phyloP scores from a whole-genome alignment of 30 jellyfish, hydroid and myxozoan genomes.

The Pelagia noctiluca region DNA sequence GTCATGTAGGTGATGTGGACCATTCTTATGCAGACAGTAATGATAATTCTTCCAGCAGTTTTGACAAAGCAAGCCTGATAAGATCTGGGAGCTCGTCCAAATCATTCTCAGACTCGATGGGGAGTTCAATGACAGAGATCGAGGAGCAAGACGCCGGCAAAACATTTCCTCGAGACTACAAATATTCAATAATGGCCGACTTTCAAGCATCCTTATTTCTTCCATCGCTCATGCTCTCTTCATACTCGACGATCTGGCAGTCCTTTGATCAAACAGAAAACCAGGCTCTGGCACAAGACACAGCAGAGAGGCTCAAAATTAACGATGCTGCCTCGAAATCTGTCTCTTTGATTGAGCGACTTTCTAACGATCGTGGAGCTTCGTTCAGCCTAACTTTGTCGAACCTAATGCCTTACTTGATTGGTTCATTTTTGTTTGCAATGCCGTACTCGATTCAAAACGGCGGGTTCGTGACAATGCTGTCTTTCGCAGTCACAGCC shows the following conservation, averaged over 20 bases:
- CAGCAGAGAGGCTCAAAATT: conserved; percentile 21
- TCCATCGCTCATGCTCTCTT: conserved; percentile 59
- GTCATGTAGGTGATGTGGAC: too few relatives aligned
- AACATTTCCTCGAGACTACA: too few relatives aligned
- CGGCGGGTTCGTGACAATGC: conserved; percentile 68
- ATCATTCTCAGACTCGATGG: too few relatives aligned
- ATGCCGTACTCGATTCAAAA: conserved; percentile 64
- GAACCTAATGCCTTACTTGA: conserved; percentile 63
- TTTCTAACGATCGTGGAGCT: conserved; percentile 85
- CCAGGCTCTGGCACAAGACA: conserved; percentile 32
- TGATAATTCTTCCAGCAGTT: too few relatives aligned
- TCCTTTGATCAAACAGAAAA: conserved; percentile 43
- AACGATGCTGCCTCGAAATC: conserved; percentile 22
- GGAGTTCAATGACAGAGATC: too few relatives aligned
- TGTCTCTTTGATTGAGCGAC: conserved; percentile 48
- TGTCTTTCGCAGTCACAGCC: conserved; percentile 34
- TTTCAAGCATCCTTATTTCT: conserved; percentile 68
- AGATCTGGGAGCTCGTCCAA: too few relatives aligned
- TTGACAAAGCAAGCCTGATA: too few relatives aligned
- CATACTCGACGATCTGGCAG: conserved; percentile 39
- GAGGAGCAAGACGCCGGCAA: too few relatives aligned
- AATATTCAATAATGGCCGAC: conserved; percentile 52
- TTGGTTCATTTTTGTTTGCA: conserved; percentile 69
- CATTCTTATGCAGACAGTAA: too few relatives aligned
- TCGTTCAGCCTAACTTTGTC: conserved; percentile 66